phyloP scores from a whole-genome alignment of 2,113 vertebrate species.

The Chloebia gouldiae region DNA sequence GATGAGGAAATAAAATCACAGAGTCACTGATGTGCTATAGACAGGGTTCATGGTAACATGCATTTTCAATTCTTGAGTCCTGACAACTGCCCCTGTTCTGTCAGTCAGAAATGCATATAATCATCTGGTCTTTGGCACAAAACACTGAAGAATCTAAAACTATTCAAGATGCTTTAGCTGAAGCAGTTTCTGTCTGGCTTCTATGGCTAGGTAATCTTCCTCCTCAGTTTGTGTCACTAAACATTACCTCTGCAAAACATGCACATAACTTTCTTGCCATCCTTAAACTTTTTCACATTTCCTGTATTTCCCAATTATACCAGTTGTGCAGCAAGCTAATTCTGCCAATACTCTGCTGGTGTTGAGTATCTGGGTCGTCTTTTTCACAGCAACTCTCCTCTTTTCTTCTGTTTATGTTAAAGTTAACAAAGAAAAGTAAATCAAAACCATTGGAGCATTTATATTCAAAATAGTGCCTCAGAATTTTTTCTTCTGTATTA shows the following conservation, averaged over 20 bases:
- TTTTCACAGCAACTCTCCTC: background rate
- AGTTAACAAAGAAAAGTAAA: background rate
- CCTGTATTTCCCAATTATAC: background rate
- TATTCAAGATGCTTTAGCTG: background rate
- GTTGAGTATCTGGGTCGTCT: background rate
- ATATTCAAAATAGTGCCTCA: background rate
- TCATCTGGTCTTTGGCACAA: background rate
- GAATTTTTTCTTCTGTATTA: background rate
- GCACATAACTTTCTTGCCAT: background rate
- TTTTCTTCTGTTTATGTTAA: background rate
- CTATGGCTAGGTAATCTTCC: background rate
- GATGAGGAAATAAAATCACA: background rate
- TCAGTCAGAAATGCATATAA: background rate
- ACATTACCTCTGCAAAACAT: background rate
- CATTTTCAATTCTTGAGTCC: background rate
- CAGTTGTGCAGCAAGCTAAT: background rate
- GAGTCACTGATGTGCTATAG: background rate
- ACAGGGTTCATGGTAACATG: background rate
- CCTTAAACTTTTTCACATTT: background rate
- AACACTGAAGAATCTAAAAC: background rate
- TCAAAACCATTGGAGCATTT: background rate
- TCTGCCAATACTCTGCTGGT: background rate
- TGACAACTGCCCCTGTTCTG: background rate
- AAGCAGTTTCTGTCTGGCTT: background rate
- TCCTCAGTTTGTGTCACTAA: background rate